Base-by-base conservation (phyloP, 2,113 vertebrate genomes). In the Athene noctua region DNA sequence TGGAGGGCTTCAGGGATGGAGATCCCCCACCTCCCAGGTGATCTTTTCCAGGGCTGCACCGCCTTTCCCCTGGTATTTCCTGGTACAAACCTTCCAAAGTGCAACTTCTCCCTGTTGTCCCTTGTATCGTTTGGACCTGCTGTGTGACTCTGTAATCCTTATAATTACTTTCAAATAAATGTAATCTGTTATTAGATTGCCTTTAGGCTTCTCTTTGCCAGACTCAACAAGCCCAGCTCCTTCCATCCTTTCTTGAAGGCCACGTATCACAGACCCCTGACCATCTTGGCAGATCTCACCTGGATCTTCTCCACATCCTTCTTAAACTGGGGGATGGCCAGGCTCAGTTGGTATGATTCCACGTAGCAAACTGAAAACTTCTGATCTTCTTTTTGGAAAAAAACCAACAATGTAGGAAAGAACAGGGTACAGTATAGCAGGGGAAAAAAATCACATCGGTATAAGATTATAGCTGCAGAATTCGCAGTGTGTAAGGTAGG, bases 361-460 rank as follows among this genome's bases (percentile, higher is more conserved):
- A 89, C 17, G 8, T 5, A 44, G 42, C 42, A 79, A 74, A 61
- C 19, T 13, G 32, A 84, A 90, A 63, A 68, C 59, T 36, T 40
- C 4, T 29, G 13, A 25, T 52, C 14, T 40, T 49, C 26, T 63
- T 88, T 84, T 32, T 47, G 15, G 46, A 23, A 26, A 44, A 65
- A 72, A 30, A 44, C 44, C 44, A 40, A 18, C 6, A 65, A 5
- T 26, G 30, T 62, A 32, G 10, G 52, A 44, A 52, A 87, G 13
- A 51, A 30, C 8, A 54, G 49, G 10, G 10, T 62, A 20, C 16
- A 21, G 40, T 59, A 44, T 63, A 59, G 67, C 15, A 73, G 13
- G n/a, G 5, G 13, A 17, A 21, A 55, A 13, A 44, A 63, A 40
- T 59, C 29, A 12, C 2, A 0, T 7, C 10, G 4, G 6, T 55